Percentiles rank a stretch among this genome's conserved stretches.
phyloP scores from a whole-genome alignment of 2,797 vertebrate species.

The Poliocrania exsul region DNA sequence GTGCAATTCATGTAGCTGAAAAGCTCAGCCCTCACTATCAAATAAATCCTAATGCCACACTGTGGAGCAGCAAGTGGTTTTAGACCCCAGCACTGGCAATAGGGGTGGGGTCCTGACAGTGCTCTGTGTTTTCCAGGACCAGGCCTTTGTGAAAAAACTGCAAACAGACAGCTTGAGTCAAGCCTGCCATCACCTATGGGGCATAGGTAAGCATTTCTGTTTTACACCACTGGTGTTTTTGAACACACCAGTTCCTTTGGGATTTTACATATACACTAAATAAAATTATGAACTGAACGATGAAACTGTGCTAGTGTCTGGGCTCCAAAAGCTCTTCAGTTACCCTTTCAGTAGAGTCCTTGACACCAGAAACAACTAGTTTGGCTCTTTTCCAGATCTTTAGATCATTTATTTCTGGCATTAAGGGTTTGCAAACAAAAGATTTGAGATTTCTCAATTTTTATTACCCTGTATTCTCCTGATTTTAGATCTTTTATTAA shows the following conservation, averaged over 20 bases:
- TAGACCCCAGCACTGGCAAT: fast-evolving
- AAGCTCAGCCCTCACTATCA: not conserved
- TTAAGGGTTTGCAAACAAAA: not conserved
- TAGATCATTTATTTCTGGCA: not conserved
- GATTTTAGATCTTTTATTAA: not conserved
- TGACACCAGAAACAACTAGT: not conserved
- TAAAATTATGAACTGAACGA: not conserved
- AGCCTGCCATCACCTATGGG: not conserved
- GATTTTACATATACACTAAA: not conserved
- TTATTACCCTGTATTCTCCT: not conserved
- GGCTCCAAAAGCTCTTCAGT: not conserved
- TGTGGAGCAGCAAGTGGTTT: not conserved
- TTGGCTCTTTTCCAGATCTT: not conserved
- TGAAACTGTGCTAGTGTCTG: not conserved
- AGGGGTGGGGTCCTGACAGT: fast-evolving
- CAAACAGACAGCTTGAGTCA: not conserved
- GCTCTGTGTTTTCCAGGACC: not conserved
- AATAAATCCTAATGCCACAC: not conserved
- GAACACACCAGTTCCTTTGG: not conserved
- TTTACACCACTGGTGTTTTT: not conserved
- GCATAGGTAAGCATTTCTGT: not conserved
- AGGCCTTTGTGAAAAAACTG: not conserved
- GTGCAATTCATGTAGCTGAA: fast-evolving
- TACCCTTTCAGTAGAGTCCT: not conserved
- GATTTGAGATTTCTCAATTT: not conserved